Percentiles rank a stretch among this genome's conserved stretches.
These are phyloP conservation scores for Miltochrista miniata DNA, from an alignment of 2,888 invertebrate genomes.

Conservation along the genomic window DNA sequence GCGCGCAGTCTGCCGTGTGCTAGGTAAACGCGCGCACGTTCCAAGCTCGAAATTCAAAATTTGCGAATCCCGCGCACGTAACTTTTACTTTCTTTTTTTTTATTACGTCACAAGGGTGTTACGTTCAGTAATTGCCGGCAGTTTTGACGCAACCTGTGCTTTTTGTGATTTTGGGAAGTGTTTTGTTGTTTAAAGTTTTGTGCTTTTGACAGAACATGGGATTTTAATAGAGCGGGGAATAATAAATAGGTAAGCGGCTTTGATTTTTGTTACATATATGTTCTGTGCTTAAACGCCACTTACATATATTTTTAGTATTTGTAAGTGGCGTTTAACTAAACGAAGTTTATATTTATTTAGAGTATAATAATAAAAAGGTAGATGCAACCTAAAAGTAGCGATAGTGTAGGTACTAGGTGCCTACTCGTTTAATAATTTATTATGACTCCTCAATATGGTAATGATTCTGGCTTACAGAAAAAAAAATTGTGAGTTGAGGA, in stretches of 20 bases:
- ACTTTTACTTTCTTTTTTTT: slow-evolving; percentile 63
- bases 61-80: slow-evolving; percentile 37
- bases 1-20: slow-evolving; percentile 59
- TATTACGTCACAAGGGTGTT: slow-evolving; percentile 46
- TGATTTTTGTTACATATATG: not conserved
- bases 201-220: slow-evolving; percentile 28
- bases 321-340: too few relatives aligned
- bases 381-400: too few relatives aligned
- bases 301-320: too few relatives aligned
- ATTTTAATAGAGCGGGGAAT: slow-evolving; percentile 24
- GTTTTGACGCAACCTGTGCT: slow-evolving; percentile 37
- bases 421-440: too few relatives aligned
- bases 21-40: slow-evolving; percentile 66
- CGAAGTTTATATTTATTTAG: too few relatives aligned
- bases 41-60: slow-evolving; percentile 41
- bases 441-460: too few relatives aligned
- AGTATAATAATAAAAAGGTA: too few relatives aligned
- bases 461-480: too few relatives aligned
- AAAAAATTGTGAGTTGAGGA: too few relatives aligned
- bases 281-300: too few relatives aligned
- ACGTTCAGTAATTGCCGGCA: slow-evolving; percentile 35
- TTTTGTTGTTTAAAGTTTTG: slow-evolving; percentile 17
- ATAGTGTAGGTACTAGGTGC: too few relatives aligned
- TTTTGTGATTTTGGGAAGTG: slow-evolving; percentile 34
- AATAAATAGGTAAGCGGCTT: slow-evolving; percentile 25